A percentile compares a stretch with the other conserved stretches of the same genome.
Evolutionary conservation across 2,113 vertebrate genomes (phyloP).

Genomic region (Bothrops jararaca): DNA sequence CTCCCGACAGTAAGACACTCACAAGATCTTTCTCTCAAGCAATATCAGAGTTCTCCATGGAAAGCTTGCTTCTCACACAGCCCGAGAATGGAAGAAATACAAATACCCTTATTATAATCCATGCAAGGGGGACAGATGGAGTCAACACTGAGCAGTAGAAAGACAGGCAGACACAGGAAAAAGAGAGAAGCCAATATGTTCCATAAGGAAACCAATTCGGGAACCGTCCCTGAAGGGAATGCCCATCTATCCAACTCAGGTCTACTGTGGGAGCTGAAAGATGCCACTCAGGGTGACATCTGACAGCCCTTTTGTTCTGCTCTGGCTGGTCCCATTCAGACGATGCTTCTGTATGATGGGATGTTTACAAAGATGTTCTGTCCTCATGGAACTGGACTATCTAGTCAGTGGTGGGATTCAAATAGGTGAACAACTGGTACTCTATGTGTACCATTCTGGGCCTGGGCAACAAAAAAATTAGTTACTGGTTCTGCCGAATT

Average conservation of each 20-base stretch:
- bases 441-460: no score
- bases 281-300: slow-evolving; percentile 53
- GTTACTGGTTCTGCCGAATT: no score
- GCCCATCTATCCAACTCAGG: slow-evolving; percentile 44
- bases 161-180: neutral
- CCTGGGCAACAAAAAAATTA: no score
- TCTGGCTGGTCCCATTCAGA: slow-evolving; percentile 15
- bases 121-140: slow-evolving; percentile 51
- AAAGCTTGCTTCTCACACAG: slow-evolving; percentile 35
- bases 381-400: no score
- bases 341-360: neutral
- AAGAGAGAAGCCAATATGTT: slow-evolving; percentile 56
- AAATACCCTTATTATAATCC: slow-evolving; percentile 60
- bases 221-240: slow-evolving; percentile 33
- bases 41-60: slow-evolving; percentile 36
- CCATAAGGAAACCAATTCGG: slow-evolving; percentile 64
- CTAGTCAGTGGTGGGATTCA: no score
- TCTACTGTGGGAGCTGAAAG: slow-evolving; percentile 39
- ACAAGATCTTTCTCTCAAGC: slow-evolving; percentile 44
- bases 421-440: no score
- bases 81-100: slow-evolving; percentile 48
- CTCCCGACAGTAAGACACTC: slow-evolving; percentile 19
- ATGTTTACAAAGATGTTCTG: no score
- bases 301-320: neutral
- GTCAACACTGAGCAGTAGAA: slow-evolving; percentile 38